phyloP scores from a whole-genome alignment of 2,797 vertebrate genomes.

The Florisuga fusca region DNA sequence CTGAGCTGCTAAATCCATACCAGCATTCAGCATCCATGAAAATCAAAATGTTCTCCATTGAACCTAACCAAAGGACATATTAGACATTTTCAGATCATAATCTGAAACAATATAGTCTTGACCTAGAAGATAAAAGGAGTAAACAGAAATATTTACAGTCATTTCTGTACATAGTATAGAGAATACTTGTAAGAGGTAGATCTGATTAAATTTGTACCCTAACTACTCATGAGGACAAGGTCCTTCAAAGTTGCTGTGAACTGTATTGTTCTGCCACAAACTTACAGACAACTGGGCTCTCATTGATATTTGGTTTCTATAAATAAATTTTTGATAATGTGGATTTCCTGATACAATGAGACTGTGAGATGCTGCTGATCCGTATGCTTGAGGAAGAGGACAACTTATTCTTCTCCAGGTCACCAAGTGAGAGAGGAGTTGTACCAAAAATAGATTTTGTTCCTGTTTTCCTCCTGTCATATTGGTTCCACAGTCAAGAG shows the following conservation, averaged over 20 bases:
- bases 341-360: neutral
- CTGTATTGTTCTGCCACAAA: neutral
- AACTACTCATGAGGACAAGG: neutral
- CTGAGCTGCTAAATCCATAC: neutral
- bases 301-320: neutral
- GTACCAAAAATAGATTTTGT: neutral
- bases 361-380: neutral
- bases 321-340: neutral
- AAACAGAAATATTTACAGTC: neutral
- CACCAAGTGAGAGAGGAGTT: neutral
- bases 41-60: slow-evolving; percentile 2
- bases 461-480: neutral
- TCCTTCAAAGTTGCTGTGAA: neutral
- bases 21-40: neutral
- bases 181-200: neutral
- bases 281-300: neutral
- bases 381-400: neutral
- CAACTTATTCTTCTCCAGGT: neutral
- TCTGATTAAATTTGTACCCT: neutral
- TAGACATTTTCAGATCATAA: neutral
- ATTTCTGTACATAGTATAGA: neutral
- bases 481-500: neutral
- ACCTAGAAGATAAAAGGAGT: neutral
- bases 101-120: neutral
- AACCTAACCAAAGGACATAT: neutral